phyloP scores from a whole-genome alignment of 2,113 vertebrate genomes.

The Sciurus niger region DNA sequence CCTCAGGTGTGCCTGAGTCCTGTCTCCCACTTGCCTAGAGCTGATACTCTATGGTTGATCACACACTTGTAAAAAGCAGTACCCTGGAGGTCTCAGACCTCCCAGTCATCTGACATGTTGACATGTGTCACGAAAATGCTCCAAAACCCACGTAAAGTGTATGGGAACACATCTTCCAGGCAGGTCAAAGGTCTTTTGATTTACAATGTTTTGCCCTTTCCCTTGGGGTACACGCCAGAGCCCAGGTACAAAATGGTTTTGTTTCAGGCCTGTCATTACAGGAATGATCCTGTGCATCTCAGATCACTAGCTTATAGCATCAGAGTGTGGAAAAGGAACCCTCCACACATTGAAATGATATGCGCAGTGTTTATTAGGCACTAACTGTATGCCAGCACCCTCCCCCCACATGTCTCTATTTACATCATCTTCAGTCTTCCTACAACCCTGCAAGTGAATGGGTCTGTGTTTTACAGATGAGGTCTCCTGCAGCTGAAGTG shows the following conservation, averaged over 20 bases:
- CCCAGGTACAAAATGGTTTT: not conserved
- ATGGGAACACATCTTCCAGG: not conserved
- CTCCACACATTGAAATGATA: too few relatives aligned
- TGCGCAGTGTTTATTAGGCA: not conserved
- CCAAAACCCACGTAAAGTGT: not conserved
- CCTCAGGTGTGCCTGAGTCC: not conserved
- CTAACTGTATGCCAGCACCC: not conserved
- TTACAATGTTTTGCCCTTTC: not conserved
- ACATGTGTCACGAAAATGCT: not conserved
- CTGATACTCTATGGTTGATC: rapidly evolving
- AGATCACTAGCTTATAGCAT: not conserved
- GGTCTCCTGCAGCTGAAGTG: not conserved
- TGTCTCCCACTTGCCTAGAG: rapidly evolving
- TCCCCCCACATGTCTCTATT: not conserved
- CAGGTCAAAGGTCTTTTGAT: not conserved
- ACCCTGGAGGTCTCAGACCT: not conserved
- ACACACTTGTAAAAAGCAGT: not conserved
- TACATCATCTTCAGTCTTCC: not conserved
- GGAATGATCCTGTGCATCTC: not conserved
- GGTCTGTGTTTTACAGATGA: not conserved
- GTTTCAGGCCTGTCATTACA: not conserved
- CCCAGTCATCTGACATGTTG: not conserved
- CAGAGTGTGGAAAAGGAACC: not conserved
- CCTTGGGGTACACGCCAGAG: not conserved
- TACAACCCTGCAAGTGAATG: not conserved